Evolutionary conservation across 2,113 vertebrate genomes (phyloP), one percentile per base, ranked within the genome.

Genomic region (Oncorhynchus masou): DNA sequence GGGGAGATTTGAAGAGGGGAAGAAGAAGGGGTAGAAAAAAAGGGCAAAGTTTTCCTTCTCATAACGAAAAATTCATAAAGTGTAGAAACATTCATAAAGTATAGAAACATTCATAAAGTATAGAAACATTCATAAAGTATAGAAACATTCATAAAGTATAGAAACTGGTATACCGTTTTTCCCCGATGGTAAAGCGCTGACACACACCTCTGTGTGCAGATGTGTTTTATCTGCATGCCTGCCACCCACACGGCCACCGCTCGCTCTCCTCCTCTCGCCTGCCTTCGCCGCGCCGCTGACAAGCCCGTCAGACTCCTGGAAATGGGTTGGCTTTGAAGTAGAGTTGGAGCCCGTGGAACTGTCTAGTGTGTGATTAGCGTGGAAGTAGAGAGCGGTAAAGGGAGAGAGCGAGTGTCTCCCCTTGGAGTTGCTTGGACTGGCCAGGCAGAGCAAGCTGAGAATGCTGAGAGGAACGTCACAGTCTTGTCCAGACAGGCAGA

Each of bases 251-350:
- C 81, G 83, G 80, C 59, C 66, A 20, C 66, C 72, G 27, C 67
- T 19, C 79, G 68, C 71, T 74, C 81, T 74, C 62, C 67, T 73
- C 60, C 85, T 45, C 68, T 84, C 75, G 9, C 12, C 22, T 39
- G 80, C 65, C 75, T 78, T n/a, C 13, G 74, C 25, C 62, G 27
- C 49, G 54, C 45, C 73, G 81, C 81, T 93, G 92, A 92, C 90
- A 92, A 88, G 88, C 84, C 85, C 82, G 91, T 85, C 88, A 89
- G 89, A 91, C 87, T 81, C 83, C 79, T 84, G 86, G 85, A 89
- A 89, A 91, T 85, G 86, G 83, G 76, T 84, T 88, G 74, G 87
- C 90, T 93, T 94, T 94, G 92, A 94, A 92, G 91, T 92, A 86
- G 86, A 91, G 92, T 91, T 86, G 89, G 75, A 82, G 82, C 90